Evolutionary conservation across 2,888 invertebrate species (phyloP).

Genomic region (Parnassius apollo): DNA sequence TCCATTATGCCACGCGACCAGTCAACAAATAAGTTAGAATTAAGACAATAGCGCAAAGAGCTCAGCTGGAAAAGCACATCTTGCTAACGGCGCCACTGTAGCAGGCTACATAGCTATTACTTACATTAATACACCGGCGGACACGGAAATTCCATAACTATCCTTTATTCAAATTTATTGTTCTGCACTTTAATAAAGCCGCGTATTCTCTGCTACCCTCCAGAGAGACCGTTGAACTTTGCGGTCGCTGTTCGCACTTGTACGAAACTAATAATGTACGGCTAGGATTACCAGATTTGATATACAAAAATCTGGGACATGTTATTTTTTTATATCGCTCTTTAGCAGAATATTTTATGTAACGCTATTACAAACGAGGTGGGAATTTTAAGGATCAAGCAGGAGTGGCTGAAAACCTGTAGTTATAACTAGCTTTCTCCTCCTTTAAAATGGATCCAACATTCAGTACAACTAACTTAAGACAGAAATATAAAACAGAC

Average conservation of each 20-base stretch:
- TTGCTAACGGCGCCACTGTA: slow-evolving; percentile 2
- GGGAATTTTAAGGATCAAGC: too few relatives aligned
- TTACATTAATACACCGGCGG: slow-evolving; percentile 57
- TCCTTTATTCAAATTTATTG: slow-evolving; percentile 77
- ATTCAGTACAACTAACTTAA: too few relatives aligned
- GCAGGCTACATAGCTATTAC: slow-evolving; percentile 41
- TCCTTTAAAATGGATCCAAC: too few relatives aligned
- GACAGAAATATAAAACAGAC: too few relatives aligned
- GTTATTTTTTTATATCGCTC: neutral
- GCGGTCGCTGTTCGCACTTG: slow-evolving; percentile 49
- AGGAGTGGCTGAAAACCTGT: too few relatives aligned
- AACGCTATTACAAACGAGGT: too few relatives aligned
- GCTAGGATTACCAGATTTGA: slow-evolving; percentile 6
- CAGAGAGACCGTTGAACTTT: slow-evolving; percentile 50
- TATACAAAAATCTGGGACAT: neutral
- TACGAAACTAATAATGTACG: slow-evolving; percentile 56
- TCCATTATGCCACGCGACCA: too few relatives aligned
- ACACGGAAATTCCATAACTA: slow-evolving; percentile 73
- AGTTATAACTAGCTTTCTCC: too few relatives aligned
- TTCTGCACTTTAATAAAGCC: slow-evolving; percentile 65
- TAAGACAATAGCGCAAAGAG: too few relatives aligned
- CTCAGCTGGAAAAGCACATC: slow-evolving; percentile 3
- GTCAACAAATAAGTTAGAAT: too few relatives aligned
- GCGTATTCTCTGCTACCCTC: slow-evolving; percentile 43
- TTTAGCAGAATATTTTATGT: too few relatives aligned